Percentiles rank a stretch among this genome's conserved stretches.
These are phyloP conservation scores for Pseudococcus jackbeardsleyi DNA, from an alignment of 2,888 invertebrate genomes.

Conservation along the genomic window DNA sequence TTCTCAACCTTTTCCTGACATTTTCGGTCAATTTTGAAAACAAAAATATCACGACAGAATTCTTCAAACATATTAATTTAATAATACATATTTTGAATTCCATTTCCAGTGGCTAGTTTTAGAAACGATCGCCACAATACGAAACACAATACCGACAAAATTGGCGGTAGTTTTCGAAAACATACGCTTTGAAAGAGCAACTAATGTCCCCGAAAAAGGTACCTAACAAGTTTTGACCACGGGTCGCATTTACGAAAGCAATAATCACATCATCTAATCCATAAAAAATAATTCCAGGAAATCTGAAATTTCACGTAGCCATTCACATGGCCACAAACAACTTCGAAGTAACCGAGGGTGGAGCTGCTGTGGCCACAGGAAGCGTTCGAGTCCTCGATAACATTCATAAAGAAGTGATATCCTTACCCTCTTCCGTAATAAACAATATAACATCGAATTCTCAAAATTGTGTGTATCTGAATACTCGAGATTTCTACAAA, in stretches of 20 bases:
- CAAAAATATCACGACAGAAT: too few relatives aligned
- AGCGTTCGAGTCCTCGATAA: too few relatives aligned
- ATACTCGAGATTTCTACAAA: constrained; percentile 71
- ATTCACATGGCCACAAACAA: too few relatives aligned
- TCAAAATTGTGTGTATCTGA: constrained; percentile 70
- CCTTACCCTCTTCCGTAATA: constrained; percentile 71
- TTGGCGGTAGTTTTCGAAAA: constrained; percentile 21
- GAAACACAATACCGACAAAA: not conserved
- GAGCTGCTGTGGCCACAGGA: too few relatives aligned
- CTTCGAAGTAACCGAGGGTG: too few relatives aligned
- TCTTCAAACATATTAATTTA: too few relatives aligned
- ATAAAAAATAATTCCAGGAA: too few relatives aligned
- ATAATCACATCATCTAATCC: too few relatives aligned
- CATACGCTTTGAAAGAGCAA: constrained; percentile 16
- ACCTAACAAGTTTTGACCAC: constrained; percentile 73
- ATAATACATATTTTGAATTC: too few relatives aligned
- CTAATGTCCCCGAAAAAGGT: constrained; percentile 8
- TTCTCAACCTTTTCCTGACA: too few relatives aligned
- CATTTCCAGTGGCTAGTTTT: not conserved
- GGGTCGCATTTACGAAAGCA: constrained; percentile 76
- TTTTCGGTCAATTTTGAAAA: too few relatives aligned
- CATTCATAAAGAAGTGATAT: constrained; percentile 73
- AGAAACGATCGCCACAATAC: not conserved
- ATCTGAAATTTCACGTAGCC: too few relatives aligned
- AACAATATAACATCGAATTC: constrained; percentile 71